Evolutionary conservation across 2,113 vertebrate genomes (phyloP).

Genomic region (Thamnophis sirtalis): DNA sequence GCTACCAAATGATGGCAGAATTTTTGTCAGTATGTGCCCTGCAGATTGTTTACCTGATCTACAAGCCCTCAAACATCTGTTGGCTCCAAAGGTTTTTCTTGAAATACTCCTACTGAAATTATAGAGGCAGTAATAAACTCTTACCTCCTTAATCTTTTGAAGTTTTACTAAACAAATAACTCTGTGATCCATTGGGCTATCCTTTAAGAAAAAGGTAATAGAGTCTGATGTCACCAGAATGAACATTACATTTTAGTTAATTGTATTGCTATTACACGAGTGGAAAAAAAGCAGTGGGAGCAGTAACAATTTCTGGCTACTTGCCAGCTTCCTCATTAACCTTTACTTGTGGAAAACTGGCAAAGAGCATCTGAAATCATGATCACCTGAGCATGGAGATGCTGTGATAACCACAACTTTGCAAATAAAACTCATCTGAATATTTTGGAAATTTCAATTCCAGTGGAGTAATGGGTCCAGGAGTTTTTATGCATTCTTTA

Average conservation of each 20-base stretch:
- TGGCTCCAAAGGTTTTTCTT: background rate
- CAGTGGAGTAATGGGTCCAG: background rate
- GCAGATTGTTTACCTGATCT: background rate
- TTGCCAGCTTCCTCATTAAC: background rate
- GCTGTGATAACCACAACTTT: background rate
- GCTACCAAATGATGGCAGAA: background rate
- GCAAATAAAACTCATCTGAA: background rate
- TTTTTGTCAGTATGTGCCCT: background rate
- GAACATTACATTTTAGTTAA: background rate
- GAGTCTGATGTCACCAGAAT: background rate
- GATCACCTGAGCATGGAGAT: background rate
- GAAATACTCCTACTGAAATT: background rate
- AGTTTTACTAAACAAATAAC: background rate
- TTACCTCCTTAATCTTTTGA: background rate
- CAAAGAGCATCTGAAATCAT: background rate
- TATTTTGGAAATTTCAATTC: background rate
- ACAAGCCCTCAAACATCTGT: background rate
- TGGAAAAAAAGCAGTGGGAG: background rate
- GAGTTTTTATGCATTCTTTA: background rate
- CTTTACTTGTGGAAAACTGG: background rate
- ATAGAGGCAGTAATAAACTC: background rate
- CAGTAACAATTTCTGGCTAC: background rate
- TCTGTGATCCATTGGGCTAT: background rate
- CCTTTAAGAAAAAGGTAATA: background rate
- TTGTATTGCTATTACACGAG: background rate